A percentile compares a stretch with the other conserved stretches of the same genome.
phyloP scores from a whole-genome alignment of 2,797 vertebrate genomes.

The Meda fulgida region DNA sequence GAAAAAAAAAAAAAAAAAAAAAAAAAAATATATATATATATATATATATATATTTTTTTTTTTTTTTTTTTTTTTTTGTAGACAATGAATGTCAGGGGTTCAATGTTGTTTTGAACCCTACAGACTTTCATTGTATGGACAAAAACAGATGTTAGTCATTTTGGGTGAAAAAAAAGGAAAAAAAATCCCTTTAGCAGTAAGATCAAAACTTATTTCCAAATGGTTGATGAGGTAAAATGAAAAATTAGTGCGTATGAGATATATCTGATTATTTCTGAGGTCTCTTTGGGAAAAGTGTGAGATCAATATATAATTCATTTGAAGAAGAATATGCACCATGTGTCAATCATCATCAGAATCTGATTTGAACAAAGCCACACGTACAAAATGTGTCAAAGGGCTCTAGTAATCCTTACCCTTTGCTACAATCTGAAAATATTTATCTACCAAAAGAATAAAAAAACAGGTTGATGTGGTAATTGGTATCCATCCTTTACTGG shows the following conservation, averaged over 20 bases:
- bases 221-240: not conserved
- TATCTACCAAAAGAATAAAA: not conserved
- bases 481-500: not conserved
- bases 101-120: too few relatives aligned
- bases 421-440: not conserved
- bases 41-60: too few relatives aligned
- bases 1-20: too few relatives aligned
- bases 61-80: too few relatives aligned
- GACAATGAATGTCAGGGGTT: too few relatives aligned
- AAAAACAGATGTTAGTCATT: not conserved
- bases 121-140: too few relatives aligned
- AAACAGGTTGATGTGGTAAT: constrained; percentile 24
- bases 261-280: not conserved
- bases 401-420: not conserved
- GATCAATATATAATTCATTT: not conserved
- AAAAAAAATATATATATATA: too few relatives aligned
- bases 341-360: not conserved
- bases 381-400: not conserved
- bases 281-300: not conserved
- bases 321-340: not conserved
- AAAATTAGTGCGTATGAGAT: not conserved
- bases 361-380: not conserved
- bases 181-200: too few relatives aligned
- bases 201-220: not conserved
- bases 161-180: not conserved